Conservation (phyloP, 2,797 vertebrate genomes). For the Caiman crocodilus region DNA sequence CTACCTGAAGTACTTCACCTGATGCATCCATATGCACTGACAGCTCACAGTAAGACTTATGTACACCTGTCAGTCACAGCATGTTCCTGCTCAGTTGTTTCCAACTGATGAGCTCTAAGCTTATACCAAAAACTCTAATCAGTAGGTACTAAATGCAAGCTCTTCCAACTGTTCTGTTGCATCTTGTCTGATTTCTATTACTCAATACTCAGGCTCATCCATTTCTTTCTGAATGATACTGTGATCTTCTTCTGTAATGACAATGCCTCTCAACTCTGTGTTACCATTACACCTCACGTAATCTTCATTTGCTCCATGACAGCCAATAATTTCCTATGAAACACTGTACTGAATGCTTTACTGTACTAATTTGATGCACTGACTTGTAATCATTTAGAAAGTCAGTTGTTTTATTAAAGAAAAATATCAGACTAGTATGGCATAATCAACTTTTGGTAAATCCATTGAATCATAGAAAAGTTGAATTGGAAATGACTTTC, state of each 20-base stretch:
- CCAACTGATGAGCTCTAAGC: background rate
- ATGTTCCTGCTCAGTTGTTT: no score
- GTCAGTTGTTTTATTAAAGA: background rate
- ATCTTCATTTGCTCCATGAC: background rate
- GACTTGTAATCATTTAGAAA: background rate
- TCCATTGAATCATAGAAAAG: background rate
- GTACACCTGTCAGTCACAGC: no score
- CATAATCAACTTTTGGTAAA: background rate
- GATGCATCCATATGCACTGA: no score
- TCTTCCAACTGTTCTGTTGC: background rate
- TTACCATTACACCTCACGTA: background rate
- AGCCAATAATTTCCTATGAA: conserved; percentile 1
- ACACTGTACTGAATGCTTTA: background rate
- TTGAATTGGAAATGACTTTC: no score
- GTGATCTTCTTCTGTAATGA: background rate
- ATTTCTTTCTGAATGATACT: background rate
- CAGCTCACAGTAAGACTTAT: no score
- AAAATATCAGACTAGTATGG: background rate
- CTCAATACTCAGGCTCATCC: background rate
- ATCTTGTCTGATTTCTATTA: background rate
- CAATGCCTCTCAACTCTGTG: background rate
- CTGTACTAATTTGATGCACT: background rate
- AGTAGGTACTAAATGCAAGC: background rate
- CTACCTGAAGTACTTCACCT: no score
- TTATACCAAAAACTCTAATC: background rate